Evolutionary conservation across 2,797 vertebrate species (phyloP).

Genomic region (Loriculus beryllinus): DNA sequence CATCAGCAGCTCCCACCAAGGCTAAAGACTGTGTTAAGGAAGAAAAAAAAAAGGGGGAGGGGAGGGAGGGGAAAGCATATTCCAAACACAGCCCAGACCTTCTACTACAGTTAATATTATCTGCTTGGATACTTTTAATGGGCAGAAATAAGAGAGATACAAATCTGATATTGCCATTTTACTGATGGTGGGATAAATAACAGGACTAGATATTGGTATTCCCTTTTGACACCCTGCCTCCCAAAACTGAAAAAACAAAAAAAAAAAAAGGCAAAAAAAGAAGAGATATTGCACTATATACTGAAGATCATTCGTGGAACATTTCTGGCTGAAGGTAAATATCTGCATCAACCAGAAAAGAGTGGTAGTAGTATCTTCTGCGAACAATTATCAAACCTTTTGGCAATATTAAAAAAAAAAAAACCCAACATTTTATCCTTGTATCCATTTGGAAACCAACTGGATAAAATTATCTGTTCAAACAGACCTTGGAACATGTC

Average conservation of each 20-base stretch:
- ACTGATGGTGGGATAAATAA: not conserved
- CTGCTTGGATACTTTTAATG: not conserved
- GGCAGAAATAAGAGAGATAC: not conserved
- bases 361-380: not conserved
- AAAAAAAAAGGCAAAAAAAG: not conserved
- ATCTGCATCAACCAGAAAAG: not conserved
- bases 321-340: not conserved
- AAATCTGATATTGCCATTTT: not conserved
- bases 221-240: not conserved
- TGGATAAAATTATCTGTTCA: not conserved
- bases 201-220: not conserved
- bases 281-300: not conserved
- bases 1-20: not conserved
- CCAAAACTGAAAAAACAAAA: not conserved
- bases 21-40: not conserved
- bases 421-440: not conserved
- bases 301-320: not conserved
- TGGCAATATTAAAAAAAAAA: not conserved
- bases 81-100: not conserved
- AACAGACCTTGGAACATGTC: not conserved
- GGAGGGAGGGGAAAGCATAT: not conserved
- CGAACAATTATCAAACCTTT: not conserved
- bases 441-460: not conserved
- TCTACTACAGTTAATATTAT: not conserved
- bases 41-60: not conserved